Base-by-base conservation (phyloP, 2,888 invertebrate species). In the Periphyllus acericola region DNA sequence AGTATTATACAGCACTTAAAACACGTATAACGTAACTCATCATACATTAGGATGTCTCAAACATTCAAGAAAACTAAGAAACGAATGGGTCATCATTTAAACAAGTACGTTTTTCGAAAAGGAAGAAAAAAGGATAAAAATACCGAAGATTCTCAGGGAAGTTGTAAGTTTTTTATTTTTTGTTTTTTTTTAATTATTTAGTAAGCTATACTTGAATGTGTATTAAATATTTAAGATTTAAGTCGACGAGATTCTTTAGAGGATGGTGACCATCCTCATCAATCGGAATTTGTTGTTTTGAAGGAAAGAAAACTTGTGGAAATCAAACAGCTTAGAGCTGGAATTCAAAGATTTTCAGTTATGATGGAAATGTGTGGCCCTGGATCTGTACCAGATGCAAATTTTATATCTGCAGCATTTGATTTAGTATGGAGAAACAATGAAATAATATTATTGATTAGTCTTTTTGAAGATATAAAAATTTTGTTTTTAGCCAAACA, bases 311-410 rank as follows among this genome's bases (percentile, higher is more conserved):
- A 96, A 90, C 92, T 98, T 85, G 97, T 99, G 25, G 94, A 96
- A 34, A 94, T 94, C 0, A 93, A 93, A 76, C 94, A 95, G 0
- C 93, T 99, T 29, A 95, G 95, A 90, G 95, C 96, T n/a, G 99
- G 99, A 17, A 96, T 98, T 93, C 93, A 96, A 68, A 93, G 99
- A 75, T 96, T 99, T 91, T 95, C 96, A 76, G 98, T 99, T 92
- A 92, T 99, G 60, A 92, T 99, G 90, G 99, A 99, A 92, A 97
- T 97, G 19, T 98, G 98, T 90, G 96, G 97, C 89, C 99, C 99
- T 0, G 99, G 99, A 0, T 95, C 96, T 0, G 95, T 99, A 86
- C 99, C 99, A 0, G 99, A 99, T 93, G 96, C 99, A 3, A 97
- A 98, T 90, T 94, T 99, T 60, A 95, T 99, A 91, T 98, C 97